These are phyloP conservation scores for Sphaeramia orbicularis DNA, from an alignment of 2,797 vertebrate genomes.

Conservation along the genomic window DNA sequence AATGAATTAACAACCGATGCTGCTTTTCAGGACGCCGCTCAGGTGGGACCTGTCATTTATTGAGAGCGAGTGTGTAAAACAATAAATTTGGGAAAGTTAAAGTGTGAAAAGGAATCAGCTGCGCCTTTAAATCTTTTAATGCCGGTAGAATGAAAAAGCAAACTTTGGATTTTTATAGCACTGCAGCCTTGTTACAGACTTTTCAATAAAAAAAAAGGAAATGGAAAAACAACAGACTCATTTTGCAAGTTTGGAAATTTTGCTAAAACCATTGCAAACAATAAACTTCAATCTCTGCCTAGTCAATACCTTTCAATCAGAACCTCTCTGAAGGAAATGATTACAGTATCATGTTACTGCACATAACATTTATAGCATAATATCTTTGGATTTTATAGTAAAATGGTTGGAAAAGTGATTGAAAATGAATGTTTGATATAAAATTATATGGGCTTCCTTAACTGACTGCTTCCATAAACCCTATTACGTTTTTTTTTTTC, in stretches of 20 bases:
- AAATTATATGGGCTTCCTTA: constrained; percentile 57
- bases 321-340: constrained; percentile 21
- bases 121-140: constrained; percentile 36
- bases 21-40: constrained; percentile 50
- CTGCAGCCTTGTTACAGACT: not conserved
- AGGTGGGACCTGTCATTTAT: constrained; percentile 32
- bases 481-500: constrained; percentile 38
- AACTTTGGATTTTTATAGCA: constrained; percentile 17
- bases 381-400: constrained; percentile 49
- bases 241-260: not conserved
- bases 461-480: constrained; percentile 40
- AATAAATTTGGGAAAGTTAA: constrained; percentile 31
- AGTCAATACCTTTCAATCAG: constrained; percentile 9
- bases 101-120: constrained; percentile 34
- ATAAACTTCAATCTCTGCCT: not conserved
- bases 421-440: constrained; percentile 47
- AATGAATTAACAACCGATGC: constrained; percentile 40
- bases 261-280: not conserved
- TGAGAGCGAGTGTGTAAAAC: constrained; percentile 15
- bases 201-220: no score
- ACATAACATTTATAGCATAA: constrained; percentile 21
- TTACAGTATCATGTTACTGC: constrained; percentile 21
- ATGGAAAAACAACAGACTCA: no score
- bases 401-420: constrained; percentile 44
- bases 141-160: constrained; percentile 7